phyloP scores from a whole-genome alignment of 2,113 vertebrate species.

The Felis chaus region DNA sequence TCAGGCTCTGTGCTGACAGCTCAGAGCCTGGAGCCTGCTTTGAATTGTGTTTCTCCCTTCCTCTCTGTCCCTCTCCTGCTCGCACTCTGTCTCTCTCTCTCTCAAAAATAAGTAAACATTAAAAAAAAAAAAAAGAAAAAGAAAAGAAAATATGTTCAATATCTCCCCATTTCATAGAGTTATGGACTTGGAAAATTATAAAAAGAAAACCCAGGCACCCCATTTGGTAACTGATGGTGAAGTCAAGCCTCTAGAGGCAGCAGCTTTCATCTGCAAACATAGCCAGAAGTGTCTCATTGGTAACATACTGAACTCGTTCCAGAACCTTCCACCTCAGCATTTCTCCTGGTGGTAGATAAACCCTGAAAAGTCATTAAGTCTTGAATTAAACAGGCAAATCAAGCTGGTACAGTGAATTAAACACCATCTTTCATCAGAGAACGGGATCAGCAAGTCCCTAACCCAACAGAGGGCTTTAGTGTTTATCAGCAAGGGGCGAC shows the following conservation, averaged over 20 bases:
- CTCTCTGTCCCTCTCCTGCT: too few relatives aligned
- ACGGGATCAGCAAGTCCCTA: not conserved
- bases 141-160: not conserved
- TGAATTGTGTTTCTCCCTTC: too few relatives aligned
- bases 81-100: too few relatives aligned
- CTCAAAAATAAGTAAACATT: too few relatives aligned
- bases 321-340: not conserved
- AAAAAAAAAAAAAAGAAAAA: too few relatives aligned
- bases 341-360: not conserved
- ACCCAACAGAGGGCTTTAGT: not conserved
- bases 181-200: not conserved
- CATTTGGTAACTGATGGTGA: not conserved
- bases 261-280: not conserved
- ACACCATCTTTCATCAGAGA: not conserved
- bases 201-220: not conserved
- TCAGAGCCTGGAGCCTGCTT: too few relatives aligned
- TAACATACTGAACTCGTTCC: not conserved
- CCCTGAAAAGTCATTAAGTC: not conserved
- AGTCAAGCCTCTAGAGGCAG: not conserved
- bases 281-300: not conserved
- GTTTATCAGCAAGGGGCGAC: not conserved
- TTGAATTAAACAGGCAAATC: not conserved
- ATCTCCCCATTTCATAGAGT: not conserved
- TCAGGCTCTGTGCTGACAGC: too few relatives aligned
- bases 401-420: not conserved